Percentiles rank a stretch among this genome's conserved stretches.
Evolutionary conservation across 2,113 vertebrate genomes (phyloP).

Genomic region (Indri indri): DNA sequence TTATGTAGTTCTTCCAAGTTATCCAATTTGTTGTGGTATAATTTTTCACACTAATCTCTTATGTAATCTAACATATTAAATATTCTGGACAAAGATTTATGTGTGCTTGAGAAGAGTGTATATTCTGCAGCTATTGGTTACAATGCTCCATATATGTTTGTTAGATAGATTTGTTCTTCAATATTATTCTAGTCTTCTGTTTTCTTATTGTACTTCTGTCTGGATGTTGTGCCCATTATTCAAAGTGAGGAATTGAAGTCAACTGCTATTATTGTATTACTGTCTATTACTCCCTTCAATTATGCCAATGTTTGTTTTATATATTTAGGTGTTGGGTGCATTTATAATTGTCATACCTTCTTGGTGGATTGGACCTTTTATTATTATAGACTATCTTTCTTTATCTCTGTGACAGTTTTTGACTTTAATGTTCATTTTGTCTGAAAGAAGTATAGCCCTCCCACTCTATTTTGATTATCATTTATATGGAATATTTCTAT

Average conservation of each 20-base stretch:
- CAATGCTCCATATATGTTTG: background rate
- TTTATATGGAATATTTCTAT: background rate
- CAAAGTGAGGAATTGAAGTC: background rate
- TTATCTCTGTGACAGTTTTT: background rate
- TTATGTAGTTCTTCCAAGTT: too few species aligned
- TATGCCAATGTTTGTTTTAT: too few species aligned
- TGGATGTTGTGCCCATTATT: background rate
- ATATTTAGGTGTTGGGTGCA: background rate
- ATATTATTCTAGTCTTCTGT: background rate
- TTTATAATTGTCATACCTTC: background rate
- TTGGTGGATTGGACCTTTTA: background rate
- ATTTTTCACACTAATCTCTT: background rate
- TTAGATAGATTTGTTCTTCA: background rate
- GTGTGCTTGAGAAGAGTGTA: background rate
- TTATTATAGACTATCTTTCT: background rate
- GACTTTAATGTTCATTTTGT: background rate
- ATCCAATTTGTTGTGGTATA: background rate
- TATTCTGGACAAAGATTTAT: background rate
- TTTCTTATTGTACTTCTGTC: background rate
- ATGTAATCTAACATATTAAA: background rate
- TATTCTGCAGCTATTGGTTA: background rate
- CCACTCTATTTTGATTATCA: background rate
- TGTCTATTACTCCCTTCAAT: background rate
- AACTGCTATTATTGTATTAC: background rate
- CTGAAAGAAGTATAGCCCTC: background rate